Evolutionary conservation across 2,797 vertebrate genomes (phyloP).

Genomic region (Dicrostonyx torquatus): DNA sequence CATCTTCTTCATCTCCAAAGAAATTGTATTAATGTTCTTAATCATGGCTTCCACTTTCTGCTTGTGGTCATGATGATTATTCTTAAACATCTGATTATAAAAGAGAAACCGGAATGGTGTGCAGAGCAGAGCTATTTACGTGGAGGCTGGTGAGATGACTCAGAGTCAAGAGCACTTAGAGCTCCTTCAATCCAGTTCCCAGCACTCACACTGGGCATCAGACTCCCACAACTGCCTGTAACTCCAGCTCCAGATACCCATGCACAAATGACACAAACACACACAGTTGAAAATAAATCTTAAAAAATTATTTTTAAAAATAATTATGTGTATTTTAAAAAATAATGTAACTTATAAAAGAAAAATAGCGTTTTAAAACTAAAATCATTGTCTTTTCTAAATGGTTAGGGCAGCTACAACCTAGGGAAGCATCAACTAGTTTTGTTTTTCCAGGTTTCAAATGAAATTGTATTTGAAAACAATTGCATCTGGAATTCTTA

Average conservation of each 20-base stretch:
- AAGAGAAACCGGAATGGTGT: conserved; percentile 47
- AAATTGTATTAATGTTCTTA: conserved; percentile 81
- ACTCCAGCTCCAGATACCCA: neutral
- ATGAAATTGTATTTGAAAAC: neutral
- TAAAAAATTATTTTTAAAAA: neutral
- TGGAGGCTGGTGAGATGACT: no score
- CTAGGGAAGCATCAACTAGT: neutral
- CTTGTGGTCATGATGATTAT: conserved; percentile 55
- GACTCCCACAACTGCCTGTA: neutral
- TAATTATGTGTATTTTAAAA: neutral
- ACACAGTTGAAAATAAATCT: neutral
- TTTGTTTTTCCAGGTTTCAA: conserved; percentile 24
- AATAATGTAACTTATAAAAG: conserved; percentile 43
- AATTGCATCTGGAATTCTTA: neutral
- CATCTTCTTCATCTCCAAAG: conserved; percentile 85
- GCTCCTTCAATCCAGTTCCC: neutral
- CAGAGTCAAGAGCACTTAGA: neutral
- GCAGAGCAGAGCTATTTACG: neutral
- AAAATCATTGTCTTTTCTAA: neutral
- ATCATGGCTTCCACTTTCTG: conserved; percentile 80
- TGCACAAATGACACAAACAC: neutral
- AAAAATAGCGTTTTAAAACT: conserved; percentile 43
- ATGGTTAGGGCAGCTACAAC: neutral
- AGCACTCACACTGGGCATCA: neutral
- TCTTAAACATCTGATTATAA: conserved; percentile 78